Evolutionary conservation across 2,888 invertebrate species (phyloP).

Genomic region (Ornithoptera alexandrae): DNA sequence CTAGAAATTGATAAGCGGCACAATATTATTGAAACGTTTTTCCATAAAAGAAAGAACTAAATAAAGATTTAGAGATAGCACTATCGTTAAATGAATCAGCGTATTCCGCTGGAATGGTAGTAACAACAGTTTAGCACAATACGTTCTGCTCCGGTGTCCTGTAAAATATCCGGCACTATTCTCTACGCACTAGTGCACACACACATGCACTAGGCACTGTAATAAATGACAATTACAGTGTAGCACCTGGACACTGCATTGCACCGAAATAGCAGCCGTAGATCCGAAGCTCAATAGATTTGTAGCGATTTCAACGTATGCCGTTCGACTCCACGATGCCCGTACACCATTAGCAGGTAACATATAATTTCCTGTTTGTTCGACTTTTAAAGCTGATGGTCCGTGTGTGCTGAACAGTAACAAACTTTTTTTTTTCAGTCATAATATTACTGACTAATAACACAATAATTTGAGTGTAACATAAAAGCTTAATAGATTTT

Average conservation of each 20-base stretch:
- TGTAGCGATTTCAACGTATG: conserved; percentile 34
- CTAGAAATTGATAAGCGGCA: too few relatives aligned
- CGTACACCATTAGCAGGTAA: conserved; percentile 17
- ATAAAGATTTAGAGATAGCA: neutral
- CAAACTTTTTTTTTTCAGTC: too few relatives aligned
- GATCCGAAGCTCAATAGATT: conserved; percentile 34
- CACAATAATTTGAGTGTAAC: too few relatives aligned
- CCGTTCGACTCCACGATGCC: conserved; percentile 25
- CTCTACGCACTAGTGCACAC: conserved; percentile 32
- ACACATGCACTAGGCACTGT: conserved; percentile 35
- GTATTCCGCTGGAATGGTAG: neutral
- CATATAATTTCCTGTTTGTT: conserved; percentile 11
- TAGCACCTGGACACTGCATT: conserved; percentile 29
- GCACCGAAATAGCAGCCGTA: conserved; percentile 32
- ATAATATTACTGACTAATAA: too few relatives aligned
- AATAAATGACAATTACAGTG: conserved; percentile 50
- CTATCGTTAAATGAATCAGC: neutral
- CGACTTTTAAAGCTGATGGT: too few relatives aligned
- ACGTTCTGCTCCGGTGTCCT: neutral
- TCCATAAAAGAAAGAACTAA: too few relatives aligned
- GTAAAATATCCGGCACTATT: neutral
- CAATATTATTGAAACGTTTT: neutral
- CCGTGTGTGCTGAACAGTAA: neutral
- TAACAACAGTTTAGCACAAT: neutral
- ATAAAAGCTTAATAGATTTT: too few relatives aligned